Evolutionary conservation across 1,140 invertebrate species (phyloP).

Genomic region (Andrena cerasifolii): DNA sequence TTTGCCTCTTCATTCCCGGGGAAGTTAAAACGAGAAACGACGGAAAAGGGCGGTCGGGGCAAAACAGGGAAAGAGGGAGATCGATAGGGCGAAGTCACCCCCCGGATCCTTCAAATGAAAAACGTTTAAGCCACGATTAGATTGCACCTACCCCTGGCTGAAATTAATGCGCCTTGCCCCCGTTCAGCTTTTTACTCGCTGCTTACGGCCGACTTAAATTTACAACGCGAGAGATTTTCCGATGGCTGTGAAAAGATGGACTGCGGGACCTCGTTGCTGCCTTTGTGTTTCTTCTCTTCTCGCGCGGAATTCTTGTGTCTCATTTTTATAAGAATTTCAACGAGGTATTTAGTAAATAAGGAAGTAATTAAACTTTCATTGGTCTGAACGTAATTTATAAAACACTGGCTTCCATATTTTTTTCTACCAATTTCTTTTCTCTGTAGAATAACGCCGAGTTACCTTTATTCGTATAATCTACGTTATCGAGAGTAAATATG

Average conservation of each 20-base stretch:
- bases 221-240: constrained; percentile 5
- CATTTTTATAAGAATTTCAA: no score
- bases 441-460: no score
- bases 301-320: no score
- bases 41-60: background rate
- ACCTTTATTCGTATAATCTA: no score
- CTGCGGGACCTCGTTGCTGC: constrained; percentile 1
- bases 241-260: background rate
- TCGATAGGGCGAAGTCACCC: constrained; percentile 31
- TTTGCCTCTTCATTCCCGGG: constrained; percentile 35
- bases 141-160: constrained; percentile 16
- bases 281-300: background rate
- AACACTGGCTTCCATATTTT: no score
- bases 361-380: no score
- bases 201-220: constrained; percentile 18
- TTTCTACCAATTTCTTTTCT: no score
- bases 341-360: no score
- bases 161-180: constrained; percentile 36
- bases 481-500: no score
- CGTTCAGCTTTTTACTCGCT: constrained; percentile 8
- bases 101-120: constrained; percentile 19
- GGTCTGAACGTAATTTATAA: no score
- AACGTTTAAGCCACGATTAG: constrained; percentile 46
- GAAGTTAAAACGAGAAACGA: constrained; percentile 6
- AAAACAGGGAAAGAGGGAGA: background rate